Conservation (phyloP, 2,113 vertebrate species). For the Lota lota region DNA sequence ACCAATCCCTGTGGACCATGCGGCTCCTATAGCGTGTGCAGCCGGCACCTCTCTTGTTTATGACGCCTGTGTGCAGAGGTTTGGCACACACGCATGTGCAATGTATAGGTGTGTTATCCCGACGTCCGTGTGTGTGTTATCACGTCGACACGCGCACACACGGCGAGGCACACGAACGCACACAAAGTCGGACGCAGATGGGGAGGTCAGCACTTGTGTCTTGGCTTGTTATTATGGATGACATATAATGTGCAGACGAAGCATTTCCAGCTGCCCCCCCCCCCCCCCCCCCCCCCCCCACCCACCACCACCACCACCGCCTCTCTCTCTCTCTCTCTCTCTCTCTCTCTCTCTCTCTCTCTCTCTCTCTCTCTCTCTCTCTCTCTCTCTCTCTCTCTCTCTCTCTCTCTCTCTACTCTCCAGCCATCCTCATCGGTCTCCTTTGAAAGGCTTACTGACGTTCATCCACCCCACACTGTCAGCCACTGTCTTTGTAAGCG, state of each 20-base stretch:
- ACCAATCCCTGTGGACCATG: conserved; percentile 67
- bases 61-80: not conserved
- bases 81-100: no score
- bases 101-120: not conserved
- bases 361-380: conserved; percentile 2
- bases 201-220: conserved; percentile 59
- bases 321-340: not conserved
- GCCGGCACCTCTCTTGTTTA: not conserved
- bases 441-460: conserved; percentile 7
- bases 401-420: not conserved
- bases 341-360: not conserved
- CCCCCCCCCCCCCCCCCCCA: not conserved
- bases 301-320: conserved; percentile 8
- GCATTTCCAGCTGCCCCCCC: conserved; percentile 10
- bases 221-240: conserved; percentile 44
- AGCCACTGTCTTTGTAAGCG: no score
- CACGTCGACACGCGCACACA: not conserved
- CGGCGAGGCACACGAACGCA: conserved; percentile 3
- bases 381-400: not conserved
- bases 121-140: conserved; percentile 1
- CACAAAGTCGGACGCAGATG: conserved; percentile 28
- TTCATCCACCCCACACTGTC: conserved; percentile 8
- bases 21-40: conserved; percentile 24
- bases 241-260: conserved; percentile 13
- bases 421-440: not conserved